Conservation (phyloP, 1,140 invertebrate species). For the Drosophila aff. region DNA sequence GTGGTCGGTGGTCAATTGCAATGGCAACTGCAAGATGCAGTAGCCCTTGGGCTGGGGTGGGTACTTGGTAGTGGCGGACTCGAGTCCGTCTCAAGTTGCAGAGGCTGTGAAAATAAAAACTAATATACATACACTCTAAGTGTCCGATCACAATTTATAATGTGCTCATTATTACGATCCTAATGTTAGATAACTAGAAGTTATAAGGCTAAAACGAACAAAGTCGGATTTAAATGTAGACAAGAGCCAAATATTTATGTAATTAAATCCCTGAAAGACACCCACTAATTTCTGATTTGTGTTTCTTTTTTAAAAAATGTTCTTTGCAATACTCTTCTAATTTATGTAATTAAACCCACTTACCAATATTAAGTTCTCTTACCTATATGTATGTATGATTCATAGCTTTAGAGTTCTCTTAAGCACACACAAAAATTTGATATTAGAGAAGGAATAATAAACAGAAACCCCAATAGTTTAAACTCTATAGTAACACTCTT, state of each 20-base stretch:
- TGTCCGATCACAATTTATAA: slow-evolving; percentile 38
- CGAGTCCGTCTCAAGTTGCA: slow-evolving; percentile 60
- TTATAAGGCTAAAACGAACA: slow-evolving; percentile 11
- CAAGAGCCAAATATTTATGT: slow-evolving; percentile 34
- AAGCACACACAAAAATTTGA: slow-evolving; percentile 9
- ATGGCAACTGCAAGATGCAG: slow-evolving; percentile 82
- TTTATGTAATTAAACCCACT: slow-evolving; percentile 16
- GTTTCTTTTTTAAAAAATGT: not conserved
- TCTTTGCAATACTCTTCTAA: not conserved
- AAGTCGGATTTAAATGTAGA: slow-evolving; percentile 20
- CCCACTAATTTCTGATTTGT: slow-evolving; percentile 1
- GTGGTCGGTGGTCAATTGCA: slow-evolving; percentile 87
- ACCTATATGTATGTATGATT: not conserved
- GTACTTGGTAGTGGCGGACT: slow-evolving; percentile 34
- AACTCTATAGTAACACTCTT: not conserved
- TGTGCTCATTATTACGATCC: slow-evolving; percentile 40
- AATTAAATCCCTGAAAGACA: slow-evolving; percentile 8
- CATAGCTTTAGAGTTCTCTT: not conserved
- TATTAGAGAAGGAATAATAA: slow-evolving; percentile 1
- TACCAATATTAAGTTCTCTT: not conserved
- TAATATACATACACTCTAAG: slow-evolving; percentile 59
- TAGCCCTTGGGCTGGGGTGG: slow-evolving; percentile 35
- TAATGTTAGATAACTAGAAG: slow-evolving; percentile 39
- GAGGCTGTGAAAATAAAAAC: slow-evolving; percentile 76
- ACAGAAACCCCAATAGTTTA: not conserved